These are phyloP conservation scores for Trichogramma dendrolimi DNA, from an alignment of 2,888 invertebrate species.

Conservation along the genomic window DNA sequence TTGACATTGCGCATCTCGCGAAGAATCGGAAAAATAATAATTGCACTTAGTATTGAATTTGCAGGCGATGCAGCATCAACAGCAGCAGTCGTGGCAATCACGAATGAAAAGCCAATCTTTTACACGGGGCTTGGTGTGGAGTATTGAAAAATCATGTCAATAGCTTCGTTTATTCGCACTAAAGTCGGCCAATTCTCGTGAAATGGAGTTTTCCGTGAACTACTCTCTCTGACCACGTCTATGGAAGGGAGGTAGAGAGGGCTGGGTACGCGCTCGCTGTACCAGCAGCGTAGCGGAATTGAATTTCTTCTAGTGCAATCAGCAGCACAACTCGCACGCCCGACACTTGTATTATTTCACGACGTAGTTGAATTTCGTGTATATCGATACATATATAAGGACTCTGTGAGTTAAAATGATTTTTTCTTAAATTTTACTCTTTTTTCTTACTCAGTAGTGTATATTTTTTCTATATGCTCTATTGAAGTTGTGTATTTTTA, in stretches of 20 bases:
- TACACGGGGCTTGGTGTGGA: neutral
- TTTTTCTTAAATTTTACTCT: neutral
- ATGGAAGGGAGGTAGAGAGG: neutral
- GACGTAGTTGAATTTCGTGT: slow-evolving; percentile 1
- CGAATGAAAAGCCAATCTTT: slow-evolving; percentile 6
- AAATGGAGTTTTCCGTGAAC: slow-evolving; percentile 12
- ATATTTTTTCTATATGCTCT: neutral
- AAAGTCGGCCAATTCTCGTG: slow-evolving; percentile 16
- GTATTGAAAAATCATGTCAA: slow-evolving; percentile 19
- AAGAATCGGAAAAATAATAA: too few relatives aligned
- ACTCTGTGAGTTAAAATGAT: neutral
- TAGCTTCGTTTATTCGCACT: slow-evolving; percentile 19
- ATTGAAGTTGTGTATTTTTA: neutral
- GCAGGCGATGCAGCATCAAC: too few relatives aligned
- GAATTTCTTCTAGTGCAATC: slow-evolving; percentile 34
- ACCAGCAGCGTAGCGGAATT: slow-evolving; percentile 27
- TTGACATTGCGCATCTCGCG: too few relatives aligned
- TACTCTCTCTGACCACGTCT: slow-evolving; percentile 5
- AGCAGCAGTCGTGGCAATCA: too few relatives aligned
- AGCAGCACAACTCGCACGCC: slow-evolving; percentile 14
- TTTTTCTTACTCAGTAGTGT: neutral
- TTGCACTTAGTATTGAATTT: too few relatives aligned
- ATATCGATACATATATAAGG: too few relatives aligned
- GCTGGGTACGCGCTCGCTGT: neutral
- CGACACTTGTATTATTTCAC: slow-evolving; percentile 30